A percentile compares a stretch with the other conserved stretches of the same genome.
phyloP scores from a whole-genome alignment of 1,140 invertebrate genomes.

The Lasioglossum baleicum region DNA sequence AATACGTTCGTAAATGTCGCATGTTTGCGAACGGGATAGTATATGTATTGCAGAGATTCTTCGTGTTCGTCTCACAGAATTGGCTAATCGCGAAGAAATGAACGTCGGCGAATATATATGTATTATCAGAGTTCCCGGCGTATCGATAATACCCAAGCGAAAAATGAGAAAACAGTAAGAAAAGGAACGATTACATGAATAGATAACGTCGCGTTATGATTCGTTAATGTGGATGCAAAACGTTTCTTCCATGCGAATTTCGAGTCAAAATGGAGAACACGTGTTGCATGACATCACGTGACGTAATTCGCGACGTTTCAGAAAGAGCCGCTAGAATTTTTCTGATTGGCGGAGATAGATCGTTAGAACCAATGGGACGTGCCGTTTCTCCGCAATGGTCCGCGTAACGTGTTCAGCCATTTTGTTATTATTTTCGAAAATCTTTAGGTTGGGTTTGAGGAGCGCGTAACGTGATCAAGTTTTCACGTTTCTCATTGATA shows the following conservation, averaged over 20 bases:
- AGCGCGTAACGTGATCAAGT: conserved; percentile 35
- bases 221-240: neutral
- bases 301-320: conserved; percentile 62
- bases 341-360: conserved; percentile 58
- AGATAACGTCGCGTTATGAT: neutral
- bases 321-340: conserved; percentile 58
- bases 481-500: conserved; percentile 36
- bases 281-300: conserved; percentile 65
- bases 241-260: conserved; percentile 18
- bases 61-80: conserved; percentile 7
- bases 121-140: neutral
- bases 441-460: conserved; percentile 68
- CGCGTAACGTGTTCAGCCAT: conserved; percentile 70
- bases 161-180: neutral
- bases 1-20: conserved; percentile 9
- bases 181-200: neutral
- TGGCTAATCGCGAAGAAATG: neutral
- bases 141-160: neutral
- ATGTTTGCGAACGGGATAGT: conserved; percentile 36
- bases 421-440: conserved; percentile 79
- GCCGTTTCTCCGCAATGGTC: conserved; percentile 70
- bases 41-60: conserved; percentile 33
- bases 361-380: conserved; percentile 58
- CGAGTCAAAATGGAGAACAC: conserved; percentile 61
- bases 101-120: neutral